phyloP scores from a whole-genome alignment of 2,797 vertebrate species.

The Leucoraja ocellata region DNA sequence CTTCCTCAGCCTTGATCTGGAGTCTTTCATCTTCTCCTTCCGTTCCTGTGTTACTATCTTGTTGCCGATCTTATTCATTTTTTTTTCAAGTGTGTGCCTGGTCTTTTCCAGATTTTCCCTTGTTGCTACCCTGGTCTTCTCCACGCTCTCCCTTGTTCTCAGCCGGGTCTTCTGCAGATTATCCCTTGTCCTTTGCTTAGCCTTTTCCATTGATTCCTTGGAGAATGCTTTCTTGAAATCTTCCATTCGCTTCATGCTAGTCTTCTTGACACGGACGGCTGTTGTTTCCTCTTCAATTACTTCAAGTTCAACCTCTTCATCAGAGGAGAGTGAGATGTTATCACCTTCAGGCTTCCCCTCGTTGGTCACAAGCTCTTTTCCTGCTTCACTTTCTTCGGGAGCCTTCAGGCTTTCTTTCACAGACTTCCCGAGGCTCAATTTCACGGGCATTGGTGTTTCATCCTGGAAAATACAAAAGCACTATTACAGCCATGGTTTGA shows the following conservation, averaged over 20 bases:
- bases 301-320: conserved; percentile 90
- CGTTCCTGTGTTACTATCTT: conserved; percentile 80
- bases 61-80: conserved; percentile 84
- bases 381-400: not conserved
- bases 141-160: conserved; percentile 84
- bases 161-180: conserved; percentile 85
- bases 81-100: conserved; percentile 83
- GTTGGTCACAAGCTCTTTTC: conserved; percentile 44
- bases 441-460: conserved; percentile 80
- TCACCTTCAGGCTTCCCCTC: conserved; percentile 69
- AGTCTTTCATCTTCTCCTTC: conserved; percentile 79
- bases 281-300: conserved; percentile 90
- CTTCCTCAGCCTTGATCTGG: conserved; percentile 85
- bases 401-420: conserved; percentile 53
- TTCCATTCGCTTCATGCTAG: conserved; percentile 79
- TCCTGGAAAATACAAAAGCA: conserved; percentile 61
- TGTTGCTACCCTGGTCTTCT: conserved; percentile 72
- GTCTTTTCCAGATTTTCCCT: conserved; percentile 92
- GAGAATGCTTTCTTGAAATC: conserved; percentile 95
- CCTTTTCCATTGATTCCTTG: conserved; percentile 95
- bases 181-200: conserved; percentile 79
- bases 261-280: conserved; percentile 81
- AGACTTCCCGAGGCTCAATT: conserved; percentile 79
- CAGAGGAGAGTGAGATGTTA: conserved; percentile 66
- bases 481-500: not conserved